Evolutionary conservation across 2,797 vertebrate genomes (phyloP).

Genomic region (Lutjanus argentimaculatus): DNA sequence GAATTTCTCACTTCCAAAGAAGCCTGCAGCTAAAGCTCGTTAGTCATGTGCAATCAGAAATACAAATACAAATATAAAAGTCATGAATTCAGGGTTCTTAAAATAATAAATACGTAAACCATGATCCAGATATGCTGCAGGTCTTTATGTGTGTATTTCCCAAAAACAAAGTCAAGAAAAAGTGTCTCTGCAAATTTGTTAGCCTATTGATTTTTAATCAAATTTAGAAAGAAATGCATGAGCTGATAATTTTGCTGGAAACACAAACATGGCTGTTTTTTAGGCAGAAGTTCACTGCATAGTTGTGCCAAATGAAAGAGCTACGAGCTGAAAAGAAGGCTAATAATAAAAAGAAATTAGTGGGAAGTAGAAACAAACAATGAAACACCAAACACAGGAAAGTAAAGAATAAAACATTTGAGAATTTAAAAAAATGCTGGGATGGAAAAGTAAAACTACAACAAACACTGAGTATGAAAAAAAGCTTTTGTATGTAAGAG

Average conservation of each 20-base stretch:
- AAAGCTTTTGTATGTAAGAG: neutral
- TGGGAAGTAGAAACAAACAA: neutral
- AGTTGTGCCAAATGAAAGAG: neutral
- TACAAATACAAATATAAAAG: neutral
- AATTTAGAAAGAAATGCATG: neutral
- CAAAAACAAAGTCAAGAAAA: neutral
- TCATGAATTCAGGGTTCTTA: conserved; percentile 7
- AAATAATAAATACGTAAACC: neutral
- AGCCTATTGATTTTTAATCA: neutral
- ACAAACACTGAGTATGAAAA: neutral
- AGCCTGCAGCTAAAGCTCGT: neutral
- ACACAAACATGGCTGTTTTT: neutral
- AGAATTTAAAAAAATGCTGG: neutral
- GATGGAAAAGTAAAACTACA: neutral
- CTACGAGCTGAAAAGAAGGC: neutral
- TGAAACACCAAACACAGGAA: neutral
- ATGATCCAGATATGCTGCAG: too few species aligned
- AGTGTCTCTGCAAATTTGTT: neutral
- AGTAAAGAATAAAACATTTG: neutral
- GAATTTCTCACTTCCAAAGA: neutral
- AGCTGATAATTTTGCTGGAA: neutral
- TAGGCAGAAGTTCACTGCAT: neutral
- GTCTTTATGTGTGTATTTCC: neutral
- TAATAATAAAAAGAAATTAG: neutral
- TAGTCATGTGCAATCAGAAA: neutral